Conservation (phyloP, 2,888 invertebrate species). For the Serrognathus titanus region DNA sequence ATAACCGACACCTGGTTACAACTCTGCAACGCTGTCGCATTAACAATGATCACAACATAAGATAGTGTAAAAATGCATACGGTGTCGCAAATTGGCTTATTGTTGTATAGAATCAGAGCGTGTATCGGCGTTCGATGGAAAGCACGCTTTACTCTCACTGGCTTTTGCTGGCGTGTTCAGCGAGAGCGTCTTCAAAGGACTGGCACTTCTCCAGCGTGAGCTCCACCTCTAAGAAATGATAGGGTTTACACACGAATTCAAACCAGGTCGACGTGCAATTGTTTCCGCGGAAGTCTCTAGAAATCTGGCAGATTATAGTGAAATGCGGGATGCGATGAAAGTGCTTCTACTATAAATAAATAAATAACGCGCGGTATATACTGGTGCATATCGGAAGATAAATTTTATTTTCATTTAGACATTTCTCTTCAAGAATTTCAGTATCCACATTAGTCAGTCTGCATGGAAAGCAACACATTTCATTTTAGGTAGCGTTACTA, state of each 20-base stretch:
- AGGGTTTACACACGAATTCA: slow-evolving; percentile 30
- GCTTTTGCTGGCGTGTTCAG: slow-evolving; percentile 19
- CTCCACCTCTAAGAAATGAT: slow-evolving; percentile 25
- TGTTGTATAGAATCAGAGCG: slow-evolving; percentile 39
- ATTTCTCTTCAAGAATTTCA: background rate
- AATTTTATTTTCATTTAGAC: too few relatives aligned
- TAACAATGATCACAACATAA: slow-evolving; percentile 4
- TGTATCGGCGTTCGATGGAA: slow-evolving; percentile 16
- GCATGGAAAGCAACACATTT: too few relatives aligned
- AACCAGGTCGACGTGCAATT: slow-evolving; percentile 38
- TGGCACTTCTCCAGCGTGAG: slow-evolving; percentile 8
- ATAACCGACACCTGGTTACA: too few relatives aligned
- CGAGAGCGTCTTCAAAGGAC: slow-evolving; percentile 24
- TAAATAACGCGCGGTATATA: background rate
- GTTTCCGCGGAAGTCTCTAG: slow-evolving; percentile 27
- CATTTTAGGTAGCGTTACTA: too few relatives aligned
- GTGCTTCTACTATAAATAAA: background rate
- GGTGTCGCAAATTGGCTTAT: slow-evolving; percentile 31
- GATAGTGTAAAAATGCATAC: slow-evolving; percentile 21
- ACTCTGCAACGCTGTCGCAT: background rate
- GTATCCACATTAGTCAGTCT: too few relatives aligned
- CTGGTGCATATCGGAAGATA: background rate
- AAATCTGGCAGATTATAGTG: slow-evolving; percentile 29
- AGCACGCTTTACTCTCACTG: slow-evolving; percentile 29
- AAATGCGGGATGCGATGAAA: slow-evolving; percentile 29